Conservation (phyloP, 2,113 vertebrate genomes). For the Thymallus thymallus region DNA sequence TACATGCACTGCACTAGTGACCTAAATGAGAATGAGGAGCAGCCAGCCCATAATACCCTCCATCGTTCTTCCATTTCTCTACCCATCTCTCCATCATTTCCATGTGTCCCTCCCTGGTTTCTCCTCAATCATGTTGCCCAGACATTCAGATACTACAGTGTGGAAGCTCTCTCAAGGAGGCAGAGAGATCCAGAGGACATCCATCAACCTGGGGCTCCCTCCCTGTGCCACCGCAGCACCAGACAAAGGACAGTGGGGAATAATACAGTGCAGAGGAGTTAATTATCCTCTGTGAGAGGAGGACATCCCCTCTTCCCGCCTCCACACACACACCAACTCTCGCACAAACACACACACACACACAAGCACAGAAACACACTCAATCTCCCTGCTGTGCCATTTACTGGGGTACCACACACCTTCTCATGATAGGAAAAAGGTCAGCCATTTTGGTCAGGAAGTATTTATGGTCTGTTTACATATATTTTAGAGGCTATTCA, state of each 20-base stretch:
- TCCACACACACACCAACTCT: not conserved
- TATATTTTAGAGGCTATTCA: too few species aligned
- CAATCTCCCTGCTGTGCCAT: not conserved
- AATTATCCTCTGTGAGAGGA: conserved; percentile 49
- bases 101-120: not conserved
- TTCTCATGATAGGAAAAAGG: too few species aligned
- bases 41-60: not conserved
- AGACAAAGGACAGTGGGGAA: not conserved
- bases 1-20: not conserved
- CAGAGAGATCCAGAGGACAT: conserved; percentile 6
- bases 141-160: not conserved
- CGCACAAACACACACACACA: conserved; percentile 17
- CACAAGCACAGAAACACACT: conserved; percentile 1
- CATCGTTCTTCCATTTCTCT: not conserved
- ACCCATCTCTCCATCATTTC: not conserved
- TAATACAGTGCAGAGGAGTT: conserved; percentile 38
- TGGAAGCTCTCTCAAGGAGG: not conserved
- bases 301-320: not conserved
- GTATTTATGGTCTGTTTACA: too few species aligned
- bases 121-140: not conserved
- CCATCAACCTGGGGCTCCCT: not conserved
- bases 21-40: not conserved
- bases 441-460: too few species aligned
- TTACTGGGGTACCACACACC: too few species aligned
- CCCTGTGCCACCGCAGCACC: not conserved